Percentiles rank a stretch among this genome's conserved stretches.
Evolutionary conservation across 2,888 invertebrate genomes (phyloP).

Genomic region (Anoncus sp.): DNA sequence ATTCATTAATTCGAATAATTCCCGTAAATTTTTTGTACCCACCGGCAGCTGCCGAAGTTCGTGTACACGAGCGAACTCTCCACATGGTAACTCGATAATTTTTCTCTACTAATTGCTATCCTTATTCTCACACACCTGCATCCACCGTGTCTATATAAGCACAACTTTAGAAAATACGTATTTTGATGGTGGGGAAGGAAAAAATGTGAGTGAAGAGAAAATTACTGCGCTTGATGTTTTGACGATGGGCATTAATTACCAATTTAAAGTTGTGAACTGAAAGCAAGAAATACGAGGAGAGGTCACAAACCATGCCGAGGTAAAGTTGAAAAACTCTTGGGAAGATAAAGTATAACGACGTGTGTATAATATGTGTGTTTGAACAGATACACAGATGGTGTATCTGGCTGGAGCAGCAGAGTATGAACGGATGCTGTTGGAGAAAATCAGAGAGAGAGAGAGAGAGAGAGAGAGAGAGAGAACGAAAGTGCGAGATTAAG

Average conservation of each 20-base stretch:
- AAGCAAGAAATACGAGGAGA: constrained; percentile 1
- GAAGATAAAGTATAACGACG: constrained; percentile 14
- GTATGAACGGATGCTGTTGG: constrained; percentile 51
- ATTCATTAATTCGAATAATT: no score
- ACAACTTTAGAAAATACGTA: neutral
- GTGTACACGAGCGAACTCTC: no score
- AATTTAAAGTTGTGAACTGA: constrained; percentile 37
- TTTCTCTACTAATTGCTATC: no score
- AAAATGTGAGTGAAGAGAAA: neutral
- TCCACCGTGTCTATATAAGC: no score
- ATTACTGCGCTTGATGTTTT: neutral
- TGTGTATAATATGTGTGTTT: constrained; percentile 10
- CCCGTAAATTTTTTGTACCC: no score
- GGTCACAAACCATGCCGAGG: constrained; percentile 15
- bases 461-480: constrained; percentile 16
- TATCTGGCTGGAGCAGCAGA: neutral
- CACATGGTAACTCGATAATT: no score
- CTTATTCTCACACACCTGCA: no score
- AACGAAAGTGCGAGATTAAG: neutral
- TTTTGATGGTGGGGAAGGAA: neutral
- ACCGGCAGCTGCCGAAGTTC: no score
- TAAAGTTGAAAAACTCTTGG: constrained; percentile 42
- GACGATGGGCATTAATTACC: constrained; percentile 38
- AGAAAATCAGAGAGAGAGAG: constrained; percentile 46
- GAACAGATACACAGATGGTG: constrained; percentile 14